phyloP scores from a whole-genome alignment of 2,113 vertebrate species.

The Panurus biarmicus region DNA sequence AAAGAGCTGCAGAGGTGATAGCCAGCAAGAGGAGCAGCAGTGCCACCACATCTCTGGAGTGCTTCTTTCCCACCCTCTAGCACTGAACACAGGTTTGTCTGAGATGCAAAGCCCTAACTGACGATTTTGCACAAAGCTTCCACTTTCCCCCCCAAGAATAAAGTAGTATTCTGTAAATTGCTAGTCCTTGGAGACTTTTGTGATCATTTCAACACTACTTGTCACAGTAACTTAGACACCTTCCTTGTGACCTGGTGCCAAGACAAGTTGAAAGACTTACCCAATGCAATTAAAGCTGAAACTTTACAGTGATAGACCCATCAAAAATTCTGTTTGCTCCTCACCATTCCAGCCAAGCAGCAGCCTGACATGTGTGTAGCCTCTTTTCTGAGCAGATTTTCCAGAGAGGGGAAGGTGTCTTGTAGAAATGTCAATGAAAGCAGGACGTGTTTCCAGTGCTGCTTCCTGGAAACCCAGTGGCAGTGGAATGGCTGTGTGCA shows the following conservation, averaged over 20 bases:
- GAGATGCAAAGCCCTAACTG: not conserved
- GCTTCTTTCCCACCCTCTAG: not conserved
- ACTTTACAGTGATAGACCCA: not conserved
- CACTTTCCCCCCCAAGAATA: not conserved
- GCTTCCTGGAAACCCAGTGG: not conserved
- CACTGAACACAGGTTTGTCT: not conserved
- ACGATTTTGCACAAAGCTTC: not conserved
- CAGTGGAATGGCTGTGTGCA: not conserved
- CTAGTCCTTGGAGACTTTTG: not conserved
- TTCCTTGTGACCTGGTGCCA: not conserved
- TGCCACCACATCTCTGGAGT: not conserved
- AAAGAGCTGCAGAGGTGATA: not conserved
- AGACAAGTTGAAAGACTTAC: not conserved
- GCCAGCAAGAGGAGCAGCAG: not conserved
- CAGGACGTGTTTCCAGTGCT: fast-evolving
- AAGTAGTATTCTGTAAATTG: not conserved
- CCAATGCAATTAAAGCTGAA: not conserved
- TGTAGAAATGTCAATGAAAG: not conserved
- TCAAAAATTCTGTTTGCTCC: not conserved
- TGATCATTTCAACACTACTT: not conserved
- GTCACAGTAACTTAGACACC: not conserved
- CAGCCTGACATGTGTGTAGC: not conserved
- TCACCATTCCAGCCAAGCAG: not conserved
- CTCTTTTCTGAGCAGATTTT: not conserved
- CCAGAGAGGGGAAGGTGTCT: not conserved